Conservation (phyloP, 2,113 vertebrate genomes). For the Petrocephalus microphthalmus region DNA sequence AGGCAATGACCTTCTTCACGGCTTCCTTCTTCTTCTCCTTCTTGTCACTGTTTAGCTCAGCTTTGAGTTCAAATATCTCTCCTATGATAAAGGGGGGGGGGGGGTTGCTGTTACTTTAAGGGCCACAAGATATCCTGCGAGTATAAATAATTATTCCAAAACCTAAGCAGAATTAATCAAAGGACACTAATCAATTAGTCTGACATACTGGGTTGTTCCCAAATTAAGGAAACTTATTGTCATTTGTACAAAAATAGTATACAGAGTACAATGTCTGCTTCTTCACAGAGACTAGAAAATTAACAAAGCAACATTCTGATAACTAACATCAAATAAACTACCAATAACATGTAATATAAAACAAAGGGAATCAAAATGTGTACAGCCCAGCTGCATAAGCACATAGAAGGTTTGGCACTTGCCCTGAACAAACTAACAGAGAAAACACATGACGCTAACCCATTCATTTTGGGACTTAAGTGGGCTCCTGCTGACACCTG, state of each 20-base stretch:
- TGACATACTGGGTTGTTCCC: background rate
- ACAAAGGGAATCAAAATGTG: background rate
- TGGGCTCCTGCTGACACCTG: background rate
- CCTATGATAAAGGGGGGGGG: conserved; percentile 54
- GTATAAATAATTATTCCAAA: background rate
- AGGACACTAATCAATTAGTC: background rate
- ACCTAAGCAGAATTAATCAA: background rate
- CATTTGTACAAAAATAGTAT: too few species aligned
- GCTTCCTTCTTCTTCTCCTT: conserved; percentile 99
- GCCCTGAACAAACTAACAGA: background rate
- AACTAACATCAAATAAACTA: too few species aligned
- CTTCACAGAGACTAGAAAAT: too few species aligned
- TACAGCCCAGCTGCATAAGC: background rate
- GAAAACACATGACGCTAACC: background rate
- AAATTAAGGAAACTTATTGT: background rate
- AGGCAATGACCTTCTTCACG: conserved; percentile 97
- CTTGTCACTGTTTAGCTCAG: conserved; percentile 96
- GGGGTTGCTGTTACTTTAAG: background rate
- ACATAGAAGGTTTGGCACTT: background rate
- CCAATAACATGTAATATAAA: too few species aligned
- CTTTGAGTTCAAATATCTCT: conserved; percentile 97
- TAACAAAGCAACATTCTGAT: too few species aligned
- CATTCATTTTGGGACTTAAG: background rate
- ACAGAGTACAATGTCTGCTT: too few species aligned
- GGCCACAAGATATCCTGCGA: background rate